phyloP scores from a whole-genome alignment of 2,888 invertebrate genomes.

The Danaus chrysippus region DNA sequence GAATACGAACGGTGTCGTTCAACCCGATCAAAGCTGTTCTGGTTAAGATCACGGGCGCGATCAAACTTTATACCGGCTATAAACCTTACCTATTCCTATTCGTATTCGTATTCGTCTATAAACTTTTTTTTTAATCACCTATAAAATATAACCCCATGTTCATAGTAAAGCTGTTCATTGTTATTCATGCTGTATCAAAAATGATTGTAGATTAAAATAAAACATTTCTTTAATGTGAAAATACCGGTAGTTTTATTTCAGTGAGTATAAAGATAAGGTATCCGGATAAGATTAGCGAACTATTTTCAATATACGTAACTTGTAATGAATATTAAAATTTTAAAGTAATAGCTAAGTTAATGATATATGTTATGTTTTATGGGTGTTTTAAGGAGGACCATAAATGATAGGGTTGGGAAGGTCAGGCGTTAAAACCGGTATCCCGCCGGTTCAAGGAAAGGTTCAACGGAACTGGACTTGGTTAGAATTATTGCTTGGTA shows the following conservation, averaged over 20 bases:
- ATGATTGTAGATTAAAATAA: background rate
- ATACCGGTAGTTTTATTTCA: conserved; percentile 26
- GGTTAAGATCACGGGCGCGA: conserved; percentile 40
- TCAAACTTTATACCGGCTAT: conserved; percentile 29
- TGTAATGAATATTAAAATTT: background rate
- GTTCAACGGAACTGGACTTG: conserved; percentile 26
- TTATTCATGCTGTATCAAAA: background rate
- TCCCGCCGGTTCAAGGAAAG: conserved; percentile 23
- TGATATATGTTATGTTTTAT: background rate
- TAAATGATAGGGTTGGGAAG: conserved; percentile 26
- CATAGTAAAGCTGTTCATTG: background rate
- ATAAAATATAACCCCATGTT: conserved; percentile 14
- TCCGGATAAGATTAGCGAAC: no score
- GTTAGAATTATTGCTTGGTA: conserved; percentile 20
- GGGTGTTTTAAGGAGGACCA: conserved; percentile 21
- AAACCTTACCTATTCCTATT: conserved; percentile 26
- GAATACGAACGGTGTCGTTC: conserved; percentile 42
- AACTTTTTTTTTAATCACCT: conserved; percentile 20
- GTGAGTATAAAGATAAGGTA: conserved; percentile 23
- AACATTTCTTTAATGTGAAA: conserved; percentile 17
- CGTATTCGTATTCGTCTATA: conserved; percentile 18
- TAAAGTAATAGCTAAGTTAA: background rate
- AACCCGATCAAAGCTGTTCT: conserved; percentile 33
- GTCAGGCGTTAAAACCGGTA: conserved; percentile 28
- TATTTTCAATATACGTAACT: no score